Base-by-base conservation (phyloP, 1,140 invertebrate genomes). In the Listronotus bonariensis region DNA sequence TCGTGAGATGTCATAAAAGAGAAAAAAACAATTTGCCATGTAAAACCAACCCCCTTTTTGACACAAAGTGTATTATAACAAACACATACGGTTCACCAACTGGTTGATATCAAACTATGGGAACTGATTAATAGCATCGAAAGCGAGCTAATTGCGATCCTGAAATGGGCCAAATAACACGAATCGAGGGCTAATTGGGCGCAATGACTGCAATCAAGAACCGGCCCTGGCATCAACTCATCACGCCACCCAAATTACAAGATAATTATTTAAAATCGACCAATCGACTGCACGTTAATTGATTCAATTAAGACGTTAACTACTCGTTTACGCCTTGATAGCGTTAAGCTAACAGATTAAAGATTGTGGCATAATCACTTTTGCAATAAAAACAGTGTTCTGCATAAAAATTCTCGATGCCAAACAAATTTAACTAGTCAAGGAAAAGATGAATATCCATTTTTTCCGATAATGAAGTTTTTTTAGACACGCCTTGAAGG, bases 141-240 rank as follows among this genome's bases (percentile, higher is more conserved):
- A 54, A 60, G 60, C 32, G 15, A 7, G 26, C 1, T 66, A 68
- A 68, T 68, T 66, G 53, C 55, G 34, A 66, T 52, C 55, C 34
- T 49, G 26, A 41, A 53, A 62, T 63, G 69, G 63, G 45, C 59
- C 54, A 57, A 65, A 65, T 65, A 65, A 65, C 63, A 65, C 63
- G 62, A 65, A 65, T 65, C 54, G 43, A 10, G 43, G 42, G 11
- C 56, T 65, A 65, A 65, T 65, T 65, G 49, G 46, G 38, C 32
- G 49, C 20, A 65, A 58, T 65, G 40, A 57, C 63, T 58, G 63
- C 46, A 43, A 59, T 58, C 53, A 55, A 10, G 43, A 14, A 45
- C 61, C 45, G 42, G 42, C 61, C 61, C 53, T 55, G 61, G 45
- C 18, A 64, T 64, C 61, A 64, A 46, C 61, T 64, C 61, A 64